Base-by-base conservation (phyloP, 2,888 invertebrate species). In the Vannuccia rotundouncinata region DNA sequence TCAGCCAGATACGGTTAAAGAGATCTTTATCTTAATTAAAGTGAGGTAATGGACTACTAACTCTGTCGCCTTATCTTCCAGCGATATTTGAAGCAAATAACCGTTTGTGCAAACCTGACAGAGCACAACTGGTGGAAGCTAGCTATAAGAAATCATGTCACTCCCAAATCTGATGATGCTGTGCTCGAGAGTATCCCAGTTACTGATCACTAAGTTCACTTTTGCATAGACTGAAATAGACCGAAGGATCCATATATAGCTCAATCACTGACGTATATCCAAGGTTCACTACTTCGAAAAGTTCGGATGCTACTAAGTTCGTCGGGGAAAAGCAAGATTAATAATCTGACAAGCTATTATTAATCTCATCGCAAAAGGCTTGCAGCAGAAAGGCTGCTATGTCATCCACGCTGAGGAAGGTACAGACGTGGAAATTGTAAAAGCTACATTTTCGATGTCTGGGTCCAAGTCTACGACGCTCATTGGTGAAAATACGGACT, bases 401-500 rank as follows among this genome's bases (percentile, higher is more conserved):
- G 79, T 31, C 28, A 75, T 79, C 60, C 22, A 31, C 17, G 2
- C 79, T 74, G 5, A 73, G 13, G 80, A 10, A 22, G 25, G 10
- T 17, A 25, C 17, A 25, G 76, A 76, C 30, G 59, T 59, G 59
- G n/a, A 45, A 10, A 76, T 76, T 13, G 31, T 30, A 13, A 76
- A 13, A 28, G 30, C 76, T 29, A 22, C 30, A 5, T 10, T 30
- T 25, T 17, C n/a, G 10, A 22, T 28, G 22, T 75, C 78, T 13
- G n/a, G 2, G 5, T 75, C 13, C n/a, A 5, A 45, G 17, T 60
- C 81, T 0, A 81, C 81, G 13, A 81, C 81, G 13, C 66, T 81
- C 22, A 79, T 81, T 78, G 81, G 81, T 78, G 81, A 81, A 59
- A 81, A 81, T 76, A 81, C 81, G 1, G 81, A 81, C 77, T 31